A percentile compares a stretch with the other conserved stretches of the same genome.
Conservation (phyloP, 2,113 vertebrate genomes). For the Corythoichthys haematopterus region DNA sequence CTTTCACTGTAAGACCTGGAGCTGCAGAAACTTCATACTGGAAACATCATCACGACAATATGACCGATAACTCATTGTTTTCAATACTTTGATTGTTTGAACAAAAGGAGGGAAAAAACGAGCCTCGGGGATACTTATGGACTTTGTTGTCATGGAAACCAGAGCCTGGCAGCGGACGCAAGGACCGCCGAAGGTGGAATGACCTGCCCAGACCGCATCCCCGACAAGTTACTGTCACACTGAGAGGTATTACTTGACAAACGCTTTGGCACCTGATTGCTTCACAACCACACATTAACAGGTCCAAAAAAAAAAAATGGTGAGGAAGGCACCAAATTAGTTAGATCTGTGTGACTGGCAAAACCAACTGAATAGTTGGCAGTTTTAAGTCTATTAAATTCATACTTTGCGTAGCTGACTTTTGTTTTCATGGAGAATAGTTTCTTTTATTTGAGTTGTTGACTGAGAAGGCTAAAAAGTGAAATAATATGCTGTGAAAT, state of each 20-base stretch:
- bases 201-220: constrained; percentile 52
- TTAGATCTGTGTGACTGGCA: too few relatives aligned
- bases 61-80: constrained; percentile 36
- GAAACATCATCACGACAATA: neutral
- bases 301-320: neutral
- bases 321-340: neutral
- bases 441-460: neutral
- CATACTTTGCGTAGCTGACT: neutral
- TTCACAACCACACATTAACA: too few relatives aligned
- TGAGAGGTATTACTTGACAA: constrained; percentile 48
- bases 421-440: neutral
- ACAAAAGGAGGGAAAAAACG: constrained; percentile 9
- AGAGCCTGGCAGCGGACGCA: constrained; percentile 52
- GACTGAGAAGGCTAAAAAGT: too few relatives aligned
- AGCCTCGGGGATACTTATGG: constrained; percentile 58
- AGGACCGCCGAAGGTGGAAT: constrained; percentile 62
- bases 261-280: neutral
- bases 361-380: neutral
- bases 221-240: constrained; percentile 25
- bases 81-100: constrained; percentile 14
- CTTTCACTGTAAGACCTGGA: constrained; percentile 31
- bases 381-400: neutral
- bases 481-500: too few relatives aligned
- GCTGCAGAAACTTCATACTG: constrained; percentile 4
- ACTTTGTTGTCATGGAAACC: constrained; percentile 74